Base-by-base conservation (phyloP, 2,888 invertebrate genomes). In the Orthonychiurus folsomi region DNA sequence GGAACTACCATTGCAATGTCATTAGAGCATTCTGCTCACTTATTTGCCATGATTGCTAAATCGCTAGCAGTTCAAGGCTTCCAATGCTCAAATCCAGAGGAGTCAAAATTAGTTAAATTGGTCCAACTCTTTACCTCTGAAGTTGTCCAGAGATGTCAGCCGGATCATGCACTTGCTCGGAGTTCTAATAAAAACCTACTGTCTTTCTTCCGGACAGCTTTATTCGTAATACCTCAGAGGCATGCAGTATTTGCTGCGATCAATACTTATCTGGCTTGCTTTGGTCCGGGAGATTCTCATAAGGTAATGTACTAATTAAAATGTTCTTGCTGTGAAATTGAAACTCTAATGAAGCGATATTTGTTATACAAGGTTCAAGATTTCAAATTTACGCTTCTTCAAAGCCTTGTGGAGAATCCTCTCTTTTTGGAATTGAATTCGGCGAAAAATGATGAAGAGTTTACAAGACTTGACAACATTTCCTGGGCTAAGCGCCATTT, bases 271-370 rank as follows among this genome's bases (percentile, higher is more conserved):
- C 62, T 73, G 23, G 69, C 72, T 12, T 73, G 71, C 62, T 73
- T 73, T 62, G 72, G 72, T 50, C 72, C 72, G 9, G 72, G 72
- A 5, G 72, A 73, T 61, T 70, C 71, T 2, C 68, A 71, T 50
- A 73, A 73, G 63, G 66, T 66, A 62, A 15, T 5, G 37, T 37
- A 9, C 15, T 37, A 37, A 9, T 37, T 37, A 37, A 37, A n/a
- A n/a, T n/a, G n/a, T 37, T 37, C 37, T 37, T 9, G 37, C 9
- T 15, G n/a, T n/a, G n/a, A n/a, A n/a, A n/a, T n/a, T n/a, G n/a
- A n/a, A n/a, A n/a, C n/a, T n/a, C n/a, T n/a, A n/a, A n/a, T n/a
- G n/a, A n/a, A 24, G 25, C 15, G 48, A 20, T 18, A 2, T 57
- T 48, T 55, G n/a, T 15, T 55, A 15, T 24, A 15, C n/a, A n/a